These are phyloP conservation scores for Caenorhabditis sp. DNA, from an alignment of 2,888 invertebrate genomes.

Conservation along the genomic window DNA sequence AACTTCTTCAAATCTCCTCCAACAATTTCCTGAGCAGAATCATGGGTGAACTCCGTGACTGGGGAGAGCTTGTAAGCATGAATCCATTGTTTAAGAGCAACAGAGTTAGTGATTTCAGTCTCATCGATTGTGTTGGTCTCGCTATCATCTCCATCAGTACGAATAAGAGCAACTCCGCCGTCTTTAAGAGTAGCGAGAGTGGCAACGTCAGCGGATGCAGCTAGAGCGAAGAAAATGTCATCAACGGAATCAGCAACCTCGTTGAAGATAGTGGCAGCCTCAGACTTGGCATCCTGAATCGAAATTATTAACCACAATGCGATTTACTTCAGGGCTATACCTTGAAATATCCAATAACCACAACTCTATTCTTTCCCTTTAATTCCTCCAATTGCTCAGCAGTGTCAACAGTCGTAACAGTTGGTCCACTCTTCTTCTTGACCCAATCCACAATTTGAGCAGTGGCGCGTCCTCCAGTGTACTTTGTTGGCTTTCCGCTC, in stretches of 20 bases:
- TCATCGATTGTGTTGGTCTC: conserved; percentile 88
- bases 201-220: conserved; percentile 88
- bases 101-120: conserved; percentile 90
- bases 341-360: conserved; percentile 91
- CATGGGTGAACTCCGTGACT: conserved; percentile 73
- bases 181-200: conserved; percentile 86
- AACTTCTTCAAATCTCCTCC: conserved; percentile 97
- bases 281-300: conserved; percentile 88
- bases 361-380: conserved; percentile 89
- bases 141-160: conserved; percentile 84
- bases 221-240: conserved; percentile 91
- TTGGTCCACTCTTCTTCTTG: conserved; percentile 95
- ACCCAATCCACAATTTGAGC: conserved; percentile 95
- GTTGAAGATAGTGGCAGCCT: conserved; percentile 90
- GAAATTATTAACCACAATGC: background rate
- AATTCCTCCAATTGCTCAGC: conserved; percentile 91
- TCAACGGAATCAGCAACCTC: conserved; percentile 90
- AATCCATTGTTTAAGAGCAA: conserved; percentile 86
- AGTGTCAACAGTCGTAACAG: conserved; percentile 89
- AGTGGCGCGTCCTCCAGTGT: conserved; percentile 88
- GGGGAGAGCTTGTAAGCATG: conserved; percentile 61
- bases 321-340: conserved; percentile 9
- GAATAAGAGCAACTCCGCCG: conserved; percentile 85
- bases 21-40: conserved; percentile 96
- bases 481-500: conserved; percentile 90